Evolutionary conservation across 2,113 vertebrate genomes (phyloP), one percentile per base, ranked within the genome.

Genomic region (Gallinago paraguaiae): DNA sequence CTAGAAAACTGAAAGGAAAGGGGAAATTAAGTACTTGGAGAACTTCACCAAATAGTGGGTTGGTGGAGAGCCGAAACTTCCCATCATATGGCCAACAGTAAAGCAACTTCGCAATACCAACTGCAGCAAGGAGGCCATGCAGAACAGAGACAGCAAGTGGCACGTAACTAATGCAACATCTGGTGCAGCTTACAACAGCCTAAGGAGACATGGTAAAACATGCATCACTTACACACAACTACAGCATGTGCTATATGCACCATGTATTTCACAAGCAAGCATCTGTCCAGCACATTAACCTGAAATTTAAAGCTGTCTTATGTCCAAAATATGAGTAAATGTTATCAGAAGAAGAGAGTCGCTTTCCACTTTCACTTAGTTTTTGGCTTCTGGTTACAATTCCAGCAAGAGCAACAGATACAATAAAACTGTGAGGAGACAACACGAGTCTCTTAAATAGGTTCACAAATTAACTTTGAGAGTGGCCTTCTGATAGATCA

Each of bases 21-120:
- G 81, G 33, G 39, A 83, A 96, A 96, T 92, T 12, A 90, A 81
- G 64, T 86, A 56, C 75, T 82, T 30, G 7, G 22, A 91, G 51
- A 95, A 91, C 39, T 92, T 81, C 9, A 16, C 22, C 60, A 82
- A 86, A 59, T 13, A 63, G 54, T 15, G 27, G 30, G 28, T 23
- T 86, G 71, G 28, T 63, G 50, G 59, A 59, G 16, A 95, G 37
- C n/a, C 23, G 46, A 35, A 43, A 79, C 11, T 65, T 84, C n/a
- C 25, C 65, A 65, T 30, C 0, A 1, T 37, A 23, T 0, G 2
- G 54, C 11, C 67, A 93, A 25, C 11, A 50, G 41, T 25, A 92
- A 93, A 81, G 51, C 0, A 9, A 61, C 41, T 69, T 37, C 50
- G 35, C 50, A 23, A 19, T 61, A 76, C 41, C 33, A 83, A 25